Evolutionary conservation across 2,797 vertebrate genomes (phyloP), one percentile per base, ranked within the genome.

Genomic region (Gadopsis bispinosus): DNA sequence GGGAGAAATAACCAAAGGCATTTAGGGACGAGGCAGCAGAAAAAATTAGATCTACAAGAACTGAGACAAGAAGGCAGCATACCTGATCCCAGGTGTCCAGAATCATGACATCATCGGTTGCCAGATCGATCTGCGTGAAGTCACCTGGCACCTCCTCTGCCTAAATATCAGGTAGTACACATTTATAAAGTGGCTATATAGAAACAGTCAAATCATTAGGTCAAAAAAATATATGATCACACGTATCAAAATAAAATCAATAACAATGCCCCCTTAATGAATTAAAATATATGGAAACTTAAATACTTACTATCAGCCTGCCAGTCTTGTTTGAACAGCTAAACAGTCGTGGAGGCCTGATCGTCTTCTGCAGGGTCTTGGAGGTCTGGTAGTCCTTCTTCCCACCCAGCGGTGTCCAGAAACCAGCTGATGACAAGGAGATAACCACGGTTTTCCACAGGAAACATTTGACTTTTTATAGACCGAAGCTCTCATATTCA

Each of bases 301-400:
- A 20, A 73, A 39, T 41, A 90, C 94, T 94, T 71, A 96, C 95
- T 0, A 81, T 87, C 51, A 96, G 89, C 47, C 85, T 91, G 61
- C 95, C 95, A 0, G 91, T 94, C 86, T 95, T 95, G 89, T 96
- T 96, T 55, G 95, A 95, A 61, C 94, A 95, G 33, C 75, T 91
- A 58, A 95, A 96, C 75, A 96, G 91, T 35, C 94, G 88, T 20
- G 95, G 93, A 37, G 76, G 70, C 50, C n/a, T 90, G 26, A 94
- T 22, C 1, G 37, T 58, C 0, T 22, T 87, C 87, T 84, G 85
- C 71, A 96, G 88, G 43, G 73, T 66, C 47, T 19, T 75, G 26
- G 95, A 95, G 20, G 89, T 94, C 89, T 96, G 95, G 78, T 96
- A 96, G 0, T 86, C 75, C 56, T 84, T 87, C 86, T 95, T 95